phyloP scores from a whole-genome alignment of 2,113 vertebrate genomes.

The Regulus satrapa region DNA sequence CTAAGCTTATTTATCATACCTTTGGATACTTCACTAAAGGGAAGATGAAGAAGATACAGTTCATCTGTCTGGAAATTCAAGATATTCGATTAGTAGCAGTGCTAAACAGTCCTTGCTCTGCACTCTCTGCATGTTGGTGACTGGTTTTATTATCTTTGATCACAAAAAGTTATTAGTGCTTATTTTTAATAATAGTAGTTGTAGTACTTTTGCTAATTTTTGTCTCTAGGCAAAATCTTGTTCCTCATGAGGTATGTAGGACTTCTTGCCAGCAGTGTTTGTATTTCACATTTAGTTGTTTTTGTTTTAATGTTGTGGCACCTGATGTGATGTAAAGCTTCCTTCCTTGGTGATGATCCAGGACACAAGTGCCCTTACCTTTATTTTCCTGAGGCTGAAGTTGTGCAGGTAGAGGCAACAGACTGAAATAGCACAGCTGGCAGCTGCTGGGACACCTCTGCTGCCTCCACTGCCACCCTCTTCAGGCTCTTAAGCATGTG shows the following conservation, averaged over 20 bases:
- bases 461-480: background rate
- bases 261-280: background rate
- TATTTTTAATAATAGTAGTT: background rate
- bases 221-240: background rate
- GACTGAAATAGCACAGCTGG: background rate
- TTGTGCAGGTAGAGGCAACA: background rate
- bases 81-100: background rate
- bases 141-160: background rate
- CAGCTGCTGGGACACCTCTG: background rate
- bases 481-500: rapidly evolving
- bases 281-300: background rate
- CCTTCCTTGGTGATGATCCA: background rate
- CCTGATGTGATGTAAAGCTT: background rate
- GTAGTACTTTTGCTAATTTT: background rate
- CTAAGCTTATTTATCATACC: background rate
- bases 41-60: background rate
- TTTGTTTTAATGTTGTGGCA: background rate
- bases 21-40: background rate
- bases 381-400: background rate
- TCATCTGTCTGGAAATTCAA: background rate
- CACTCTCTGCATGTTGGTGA: background rate
- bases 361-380: background rate
- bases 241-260: background rate
- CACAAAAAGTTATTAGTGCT: background rate
- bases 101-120: background rate